Evolutionary conservation across 1,140 invertebrate genomes (phyloP).

Genomic region (Hylyphantes graminicola): DNA sequence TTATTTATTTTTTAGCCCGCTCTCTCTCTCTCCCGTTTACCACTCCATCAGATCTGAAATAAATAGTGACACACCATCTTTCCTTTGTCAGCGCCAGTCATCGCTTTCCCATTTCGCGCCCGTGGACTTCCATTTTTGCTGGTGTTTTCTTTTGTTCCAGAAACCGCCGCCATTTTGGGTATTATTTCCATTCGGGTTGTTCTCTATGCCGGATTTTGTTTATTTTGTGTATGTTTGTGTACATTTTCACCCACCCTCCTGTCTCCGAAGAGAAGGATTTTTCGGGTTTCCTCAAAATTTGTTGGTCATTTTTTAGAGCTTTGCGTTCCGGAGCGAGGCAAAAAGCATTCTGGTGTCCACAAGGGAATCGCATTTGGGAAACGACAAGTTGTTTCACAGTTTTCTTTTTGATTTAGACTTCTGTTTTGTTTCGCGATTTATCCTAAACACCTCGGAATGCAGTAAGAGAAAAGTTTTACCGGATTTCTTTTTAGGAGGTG

Average conservation of each 20-base stretch:
- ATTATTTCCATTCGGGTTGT: constrained; percentile 24
- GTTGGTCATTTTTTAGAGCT: constrained; percentile 58
- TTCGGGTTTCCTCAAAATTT: constrained; percentile 6
- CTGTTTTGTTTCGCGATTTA: constrained; percentile 27
- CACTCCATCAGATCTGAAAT: constrained; percentile 60
- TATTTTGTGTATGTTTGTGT: constrained; percentile 44
- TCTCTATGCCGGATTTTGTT: not conserved
- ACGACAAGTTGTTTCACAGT: constrained; percentile 23
- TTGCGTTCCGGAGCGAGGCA: constrained; percentile 5
- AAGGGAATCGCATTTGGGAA: constrained; percentile 39
- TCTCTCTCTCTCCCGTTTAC: constrained; percentile 15
- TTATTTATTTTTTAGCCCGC: not conserved
- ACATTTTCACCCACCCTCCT: constrained; percentile 2
- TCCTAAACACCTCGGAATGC: constrained; percentile 21
- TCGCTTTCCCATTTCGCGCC: constrained; percentile 47
- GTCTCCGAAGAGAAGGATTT: not conserved
- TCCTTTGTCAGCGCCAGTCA: constrained; percentile 55
- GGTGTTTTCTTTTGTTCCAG: constrained; percentile 36
- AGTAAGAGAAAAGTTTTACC: not conserved
- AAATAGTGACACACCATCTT: constrained; percentile 59
- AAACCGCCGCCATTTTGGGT: constrained; percentile 45
- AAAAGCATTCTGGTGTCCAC: constrained; percentile 54
- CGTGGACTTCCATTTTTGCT: constrained; percentile 33
- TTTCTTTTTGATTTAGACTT: constrained; percentile 17
- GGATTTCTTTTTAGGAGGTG: not conserved